A percentile compares a stretch with the other conserved stretches of the same genome.
Evolutionary conservation across 2,888 invertebrate species (phyloP).

Genomic region (Hirtodrosophila cameraria): DNA sequence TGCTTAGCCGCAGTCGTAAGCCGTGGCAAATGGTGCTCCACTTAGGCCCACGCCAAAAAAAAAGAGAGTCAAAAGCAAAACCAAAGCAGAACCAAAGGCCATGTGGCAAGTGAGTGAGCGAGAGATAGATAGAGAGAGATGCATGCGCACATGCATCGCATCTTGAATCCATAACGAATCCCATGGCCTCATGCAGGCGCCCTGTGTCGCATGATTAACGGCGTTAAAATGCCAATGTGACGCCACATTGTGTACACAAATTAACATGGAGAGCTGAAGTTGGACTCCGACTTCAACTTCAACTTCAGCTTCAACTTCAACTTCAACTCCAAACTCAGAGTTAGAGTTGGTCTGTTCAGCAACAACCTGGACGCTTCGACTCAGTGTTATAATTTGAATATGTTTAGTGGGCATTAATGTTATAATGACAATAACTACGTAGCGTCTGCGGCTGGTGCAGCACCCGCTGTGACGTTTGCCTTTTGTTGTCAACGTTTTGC

Average conservation of each 20-base stretch:
- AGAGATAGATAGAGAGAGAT: no score
- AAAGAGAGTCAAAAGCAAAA: constrained; percentile 17
- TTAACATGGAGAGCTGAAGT: constrained; percentile 55
- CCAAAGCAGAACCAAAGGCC: constrained; percentile 29
- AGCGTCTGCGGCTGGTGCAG: constrained; percentile 62
- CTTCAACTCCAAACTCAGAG: constrained; percentile 3
- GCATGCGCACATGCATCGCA: background rate
- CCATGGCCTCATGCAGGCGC: constrained; percentile 71
- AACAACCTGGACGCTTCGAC: constrained; percentile 25
- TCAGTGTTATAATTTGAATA: constrained; percentile 81
- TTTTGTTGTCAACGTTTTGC: constrained; percentile 77
- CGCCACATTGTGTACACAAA: constrained; percentile 82
- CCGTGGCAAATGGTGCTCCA: constrained; percentile 70
- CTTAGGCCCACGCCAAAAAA: constrained; percentile 61
- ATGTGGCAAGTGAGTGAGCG: no score
- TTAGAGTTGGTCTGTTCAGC: no score
- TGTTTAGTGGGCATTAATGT: constrained; percentile 82
- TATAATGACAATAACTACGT: constrained; percentile 82
- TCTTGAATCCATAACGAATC: constrained; percentile 37
- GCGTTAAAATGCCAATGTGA: constrained; percentile 83
- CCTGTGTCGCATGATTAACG: constrained; percentile 82
- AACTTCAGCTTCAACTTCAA: background rate
- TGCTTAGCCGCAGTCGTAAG: constrained; percentile 61
- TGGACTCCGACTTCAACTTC: constrained; percentile 7
- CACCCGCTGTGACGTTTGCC: constrained; percentile 77